Conservation (phyloP, 1,140 invertebrate species). For the Pygmarrhopalites habei region DNA sequence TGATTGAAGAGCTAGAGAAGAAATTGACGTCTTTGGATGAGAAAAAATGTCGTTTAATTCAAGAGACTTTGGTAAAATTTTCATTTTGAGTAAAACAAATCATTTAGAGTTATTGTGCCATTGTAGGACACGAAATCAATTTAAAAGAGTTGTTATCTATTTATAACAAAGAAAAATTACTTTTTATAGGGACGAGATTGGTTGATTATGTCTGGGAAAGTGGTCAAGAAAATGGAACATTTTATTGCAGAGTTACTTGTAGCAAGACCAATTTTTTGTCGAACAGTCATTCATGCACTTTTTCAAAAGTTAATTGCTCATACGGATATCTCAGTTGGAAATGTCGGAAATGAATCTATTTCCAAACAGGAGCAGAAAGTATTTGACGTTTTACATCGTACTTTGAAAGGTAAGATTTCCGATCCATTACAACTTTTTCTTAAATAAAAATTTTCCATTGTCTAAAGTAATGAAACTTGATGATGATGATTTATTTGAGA, state of each 20-base stretch:
- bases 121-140: too few relatives aligned
- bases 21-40: conserved; percentile 2
- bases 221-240: conserved; percentile 38
- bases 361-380: conserved; percentile 46
- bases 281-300: conserved; percentile 26
- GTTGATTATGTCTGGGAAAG: conserved; percentile 23
- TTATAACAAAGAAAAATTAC: too few relatives aligned
- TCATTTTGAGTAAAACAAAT: not conserved
- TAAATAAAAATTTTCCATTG: too few relatives aligned
- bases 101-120: too few relatives aligned
- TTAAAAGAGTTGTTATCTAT: too few relatives aligned
- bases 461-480: too few relatives aligned
- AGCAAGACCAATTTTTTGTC: conserved; percentile 18
- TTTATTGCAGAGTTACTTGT: conserved; percentile 23
- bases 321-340: conserved; percentile 25
- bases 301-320: conserved; percentile 34
- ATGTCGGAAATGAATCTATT: conserved; percentile 44
- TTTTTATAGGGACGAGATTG: conserved; percentile 20
- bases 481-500: too few relatives aligned
- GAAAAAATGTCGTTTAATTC: conserved; percentile 6
- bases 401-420: conserved; percentile 50
- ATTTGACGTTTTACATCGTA: conserved; percentile 51
- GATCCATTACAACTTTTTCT: too few relatives aligned
- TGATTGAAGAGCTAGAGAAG: not conserved
- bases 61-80: conserved; percentile 10